Evolutionary conservation across 2,797 vertebrate genomes (phyloP), one percentile per base, ranked within the genome.

Genomic region (Ispidina lecontei): DNA sequence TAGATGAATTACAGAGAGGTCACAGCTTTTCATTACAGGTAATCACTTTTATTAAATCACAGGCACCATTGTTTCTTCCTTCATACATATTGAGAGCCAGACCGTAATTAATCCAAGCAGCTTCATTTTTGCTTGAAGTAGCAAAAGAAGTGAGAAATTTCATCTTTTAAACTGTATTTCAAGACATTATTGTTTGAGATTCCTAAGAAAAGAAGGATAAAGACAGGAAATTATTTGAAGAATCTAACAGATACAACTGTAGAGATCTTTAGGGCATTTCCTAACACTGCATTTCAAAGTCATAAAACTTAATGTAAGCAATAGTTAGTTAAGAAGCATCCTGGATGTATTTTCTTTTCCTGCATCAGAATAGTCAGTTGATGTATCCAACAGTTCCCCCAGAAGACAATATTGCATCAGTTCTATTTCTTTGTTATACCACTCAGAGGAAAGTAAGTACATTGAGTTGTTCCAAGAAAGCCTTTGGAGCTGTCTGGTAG

Each of bases 1-100:
- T 84, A 82, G 68, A 73, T 89, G 43, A 75, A 82, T 94, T 84
- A 52, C 63, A 39, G 29, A 59, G 9, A 28, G 71, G 56, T 89
- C 84, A 23, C n/a, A 72, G 74, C 73, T 95, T 90, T 94, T 94
- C 90, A 88, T 91, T 91, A 75, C 28, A 83, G 77, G 60, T 64
- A 92, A 87, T 92, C 43, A 59, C 77, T 88, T 94, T 84, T 94
- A 88, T 90, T 84, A 86, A 84, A 92, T 78, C 72, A 15, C 22
- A 76, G 70, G 28, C 74, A 84, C 75, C 33, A 43, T 72, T 85
- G 68, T 75, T 89, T 67, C 71, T 69, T 75, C n/a, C 23, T 67
- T 80, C 71, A 25, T 60, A n/a, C n/a, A 22, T 37, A 59, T 4
- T 80, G 68, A 72, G 23, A 93, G 39, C 31, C 55, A 85, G 51